Evolutionary conservation across 2,888 invertebrate species (phyloP).

Genomic region (Halocaridina rubra): DNA sequence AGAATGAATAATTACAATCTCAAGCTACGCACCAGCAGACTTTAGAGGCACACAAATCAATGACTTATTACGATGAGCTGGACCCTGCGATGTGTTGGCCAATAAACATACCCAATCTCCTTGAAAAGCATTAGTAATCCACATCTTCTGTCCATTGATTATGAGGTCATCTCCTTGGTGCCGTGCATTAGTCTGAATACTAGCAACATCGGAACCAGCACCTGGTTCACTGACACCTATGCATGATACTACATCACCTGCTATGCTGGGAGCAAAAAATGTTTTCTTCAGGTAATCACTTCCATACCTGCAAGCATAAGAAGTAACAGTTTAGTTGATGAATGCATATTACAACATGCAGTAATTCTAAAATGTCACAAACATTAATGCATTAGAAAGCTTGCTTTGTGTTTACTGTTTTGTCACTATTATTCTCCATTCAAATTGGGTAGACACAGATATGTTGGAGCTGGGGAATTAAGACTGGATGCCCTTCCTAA

Average conservation of each 20-base stretch:
- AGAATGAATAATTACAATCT: no score
- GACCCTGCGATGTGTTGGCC: constrained; percentile 71
- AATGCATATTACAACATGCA: no score
- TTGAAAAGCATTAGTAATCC: constrained; percentile 73
- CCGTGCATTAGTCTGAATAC: constrained; percentile 70
- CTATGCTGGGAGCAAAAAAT: constrained; percentile 67
- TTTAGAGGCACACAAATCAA: constrained; percentile 72
- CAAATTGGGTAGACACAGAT: no score
- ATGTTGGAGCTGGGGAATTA: no score
- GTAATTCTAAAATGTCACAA: background rate
- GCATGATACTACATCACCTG: constrained; percentile 68
- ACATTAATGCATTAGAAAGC: background rate
- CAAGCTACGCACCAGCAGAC: no score
- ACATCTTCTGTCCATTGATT: constrained; percentile 74
- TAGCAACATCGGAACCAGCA: constrained; percentile 72
- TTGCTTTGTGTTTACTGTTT: no score
- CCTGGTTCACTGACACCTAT: constrained; percentile 72
- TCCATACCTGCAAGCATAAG: constrained; percentile 67
- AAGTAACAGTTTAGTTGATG: no score
- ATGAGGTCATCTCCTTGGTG: constrained; percentile 70
- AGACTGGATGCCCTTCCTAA: no score
- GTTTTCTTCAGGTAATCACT: constrained; percentile 70
- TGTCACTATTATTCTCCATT: no score
- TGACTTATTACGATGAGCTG: constrained; percentile 71
- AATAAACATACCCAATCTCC: constrained; percentile 74